These are phyloP conservation scores for Semicossyphus pulcher DNA, from an alignment of 2,113 vertebrate species.

Conservation along the genomic window DNA sequence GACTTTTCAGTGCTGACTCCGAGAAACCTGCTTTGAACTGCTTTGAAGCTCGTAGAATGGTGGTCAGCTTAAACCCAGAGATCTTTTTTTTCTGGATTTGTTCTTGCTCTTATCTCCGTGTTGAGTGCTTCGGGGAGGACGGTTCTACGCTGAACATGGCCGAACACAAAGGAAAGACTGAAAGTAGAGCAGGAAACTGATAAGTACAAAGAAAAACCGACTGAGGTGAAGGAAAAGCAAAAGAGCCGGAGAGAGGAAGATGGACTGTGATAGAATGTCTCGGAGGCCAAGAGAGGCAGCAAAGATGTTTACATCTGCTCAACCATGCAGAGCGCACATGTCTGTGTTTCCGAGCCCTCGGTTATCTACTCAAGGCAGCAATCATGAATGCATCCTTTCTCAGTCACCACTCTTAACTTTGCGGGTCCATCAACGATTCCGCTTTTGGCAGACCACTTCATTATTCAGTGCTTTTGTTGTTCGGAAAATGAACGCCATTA, in stretches of 20 bases:
- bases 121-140: constrained; percentile 8
- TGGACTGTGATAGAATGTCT: constrained; percentile 18
- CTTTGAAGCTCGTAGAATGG: constrained; percentile 28
- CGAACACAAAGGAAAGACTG: neutral
- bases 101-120: constrained; percentile 25
- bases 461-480: constrained; percentile 65
- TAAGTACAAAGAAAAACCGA: neutral
- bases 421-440: constrained; percentile 27
- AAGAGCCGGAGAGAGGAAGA: constrained; percentile 7
- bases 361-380: constrained; percentile 38
- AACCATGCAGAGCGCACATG: constrained; percentile 45
- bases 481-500: constrained; percentile 56
- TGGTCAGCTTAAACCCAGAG: constrained; percentile 44
- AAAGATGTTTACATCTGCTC: constrained; percentile 58
- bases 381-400: constrained; percentile 53
- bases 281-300: constrained; percentile 2
- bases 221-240: neutral
- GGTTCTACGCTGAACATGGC: constrained; percentile 23
- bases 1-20: neutral
- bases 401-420: constrained; percentile 45
- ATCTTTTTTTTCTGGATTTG: neutral
- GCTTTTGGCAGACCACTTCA: constrained; percentile 53
- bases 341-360: constrained; percentile 41
- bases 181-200: neutral
- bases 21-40: neutral